Evolutionary conservation across 1,140 invertebrate species (phyloP).

Genomic region (Protaetia brevitarsis): DNA sequence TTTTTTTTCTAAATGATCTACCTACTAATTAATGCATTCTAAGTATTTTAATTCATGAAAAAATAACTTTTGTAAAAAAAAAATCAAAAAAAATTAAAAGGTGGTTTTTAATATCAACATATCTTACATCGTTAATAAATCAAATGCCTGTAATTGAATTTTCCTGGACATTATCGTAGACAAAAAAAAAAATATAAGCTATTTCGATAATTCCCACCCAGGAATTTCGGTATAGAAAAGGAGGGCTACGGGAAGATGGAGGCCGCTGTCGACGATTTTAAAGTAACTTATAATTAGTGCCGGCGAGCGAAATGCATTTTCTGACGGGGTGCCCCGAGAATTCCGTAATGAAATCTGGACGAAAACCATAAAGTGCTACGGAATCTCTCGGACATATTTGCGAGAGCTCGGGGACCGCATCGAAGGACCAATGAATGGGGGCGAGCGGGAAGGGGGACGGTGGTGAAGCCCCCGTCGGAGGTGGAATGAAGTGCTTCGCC

Average conservation of each 20-base stretch:
- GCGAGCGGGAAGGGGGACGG: background rate
- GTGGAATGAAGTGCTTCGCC: slow-evolving; percentile 10
- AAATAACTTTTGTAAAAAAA: too few relatives aligned
- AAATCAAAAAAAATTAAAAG: too few relatives aligned
- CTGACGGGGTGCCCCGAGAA: slow-evolving; percentile 27
- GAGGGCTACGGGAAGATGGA: background rate
- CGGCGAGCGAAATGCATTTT: slow-evolving; percentile 31
- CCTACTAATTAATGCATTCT: too few relatives aligned
- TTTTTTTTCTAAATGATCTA: too few relatives aligned
- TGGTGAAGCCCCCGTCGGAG: background rate
- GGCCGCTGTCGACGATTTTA: slow-evolving; percentile 8
- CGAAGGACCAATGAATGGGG: slow-evolving; percentile 14
- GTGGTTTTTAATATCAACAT: too few relatives aligned
- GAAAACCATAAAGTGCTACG: slow-evolving; percentile 41
- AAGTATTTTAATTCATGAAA: too few relatives aligned
- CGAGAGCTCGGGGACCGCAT: slow-evolving; percentile 26
- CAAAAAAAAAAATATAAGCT: too few relatives aligned
- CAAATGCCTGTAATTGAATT: too few relatives aligned
- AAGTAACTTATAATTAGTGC: slow-evolving; percentile 31
- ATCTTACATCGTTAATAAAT: too few relatives aligned
- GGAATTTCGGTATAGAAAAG: too few relatives aligned
- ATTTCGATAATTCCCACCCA: too few relatives aligned
- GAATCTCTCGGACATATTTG: slow-evolving; percentile 45
- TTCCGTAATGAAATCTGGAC: slow-evolving; percentile 39
- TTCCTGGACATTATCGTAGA: too few relatives aligned